A percentile compares a stretch with the other conserved stretches of the same genome.
Evolutionary conservation across 2,113 vertebrate species (phyloP).

Genomic region (Struthidea cinerea): DNA sequence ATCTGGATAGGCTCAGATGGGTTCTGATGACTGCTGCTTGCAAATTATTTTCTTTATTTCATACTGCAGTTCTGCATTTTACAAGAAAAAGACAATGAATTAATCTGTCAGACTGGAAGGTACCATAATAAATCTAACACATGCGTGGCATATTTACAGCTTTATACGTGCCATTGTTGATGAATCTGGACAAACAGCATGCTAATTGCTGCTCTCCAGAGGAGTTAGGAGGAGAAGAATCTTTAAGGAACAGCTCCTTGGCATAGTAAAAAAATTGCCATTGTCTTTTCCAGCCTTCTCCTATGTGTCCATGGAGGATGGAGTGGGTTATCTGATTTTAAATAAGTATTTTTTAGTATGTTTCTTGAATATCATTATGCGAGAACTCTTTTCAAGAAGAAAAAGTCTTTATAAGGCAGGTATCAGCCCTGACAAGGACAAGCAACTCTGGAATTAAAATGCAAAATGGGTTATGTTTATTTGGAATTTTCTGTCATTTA

Average conservation of each 20-base stretch:
- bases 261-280: not conserved
- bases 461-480: slow-evolving; percentile 38
- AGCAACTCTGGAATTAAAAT: slow-evolving; percentile 23
- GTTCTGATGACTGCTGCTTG: not conserved
- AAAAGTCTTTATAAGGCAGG: not conserved
- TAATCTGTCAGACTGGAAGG: not conserved
- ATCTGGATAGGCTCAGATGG: not conserved
- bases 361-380: not conserved
- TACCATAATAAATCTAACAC: not conserved
- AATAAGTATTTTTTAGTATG: not conserved
- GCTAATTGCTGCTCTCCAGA: slow-evolving; percentile 34
- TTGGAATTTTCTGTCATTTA: slow-evolving; percentile 44
- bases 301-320: not conserved
- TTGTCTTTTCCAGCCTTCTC: not conserved
- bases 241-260: slow-evolving; percentile 1
- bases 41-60: not conserved
- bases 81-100: not conserved
- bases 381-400: not conserved
- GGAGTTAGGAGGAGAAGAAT: not conserved
- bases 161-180: not conserved
- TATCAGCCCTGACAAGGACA: not conserved
- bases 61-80: not conserved
- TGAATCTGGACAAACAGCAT: slow-evolving; percentile 24
- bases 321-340: not conserved
- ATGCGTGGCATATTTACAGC: not conserved